Base-by-base conservation (phyloP, 2,113 vertebrate genomes). In the Mormoops blainvillei region DNA sequence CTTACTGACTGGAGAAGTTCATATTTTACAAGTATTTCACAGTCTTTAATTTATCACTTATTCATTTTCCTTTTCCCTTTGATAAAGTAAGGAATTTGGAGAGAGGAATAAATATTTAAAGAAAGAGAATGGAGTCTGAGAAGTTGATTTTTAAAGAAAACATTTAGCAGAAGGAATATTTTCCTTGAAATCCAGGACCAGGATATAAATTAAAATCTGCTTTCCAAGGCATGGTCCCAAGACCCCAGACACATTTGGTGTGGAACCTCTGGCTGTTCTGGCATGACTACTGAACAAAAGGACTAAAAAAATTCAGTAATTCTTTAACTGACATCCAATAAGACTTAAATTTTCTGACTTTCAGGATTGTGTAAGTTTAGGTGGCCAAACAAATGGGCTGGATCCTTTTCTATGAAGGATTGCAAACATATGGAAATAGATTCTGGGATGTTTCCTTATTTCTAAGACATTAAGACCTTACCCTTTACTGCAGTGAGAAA, bases 91-190 rank as follows among this genome's bases (percentile, higher is more conserved):
- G 94, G 18, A 22, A 95, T 65, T 89, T 90, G 12, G 54, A 52
- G 84, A 90, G 33, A 84, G 48, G 19, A 95, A 91, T 96, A 90
- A 82, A 93, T 94, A 94, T 89, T 96, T 95, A 93, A 95, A 86
- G 36, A 1, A 58, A 91, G 38, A 85, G 22, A 93, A 91, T 24
- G 54, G 33, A 87, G 33, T 61, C 56, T 78, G 61, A 94, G 73
- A 95, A 91, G 70, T 83, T 97, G 68, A 87, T 87, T 87, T 93
- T 94, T 67, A 89, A 95, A 89, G 90, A 77, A 18, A 94, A 68
- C 45, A 89, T 86, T 95, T 97, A 86, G 41, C 54, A 93, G 83
- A 22, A 73, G 52, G 76, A 90, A 92, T 95, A 90, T 88, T 90
- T 96, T 93, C 33, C 58, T 81, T 88, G 43, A 88, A 95, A 90